A percentile compares a stretch with the other conserved stretches of the same genome.
These are phyloP conservation scores for Microtus montanus DNA, from an alignment of 2,113 vertebrate genomes.

Conservation along the genomic window DNA sequence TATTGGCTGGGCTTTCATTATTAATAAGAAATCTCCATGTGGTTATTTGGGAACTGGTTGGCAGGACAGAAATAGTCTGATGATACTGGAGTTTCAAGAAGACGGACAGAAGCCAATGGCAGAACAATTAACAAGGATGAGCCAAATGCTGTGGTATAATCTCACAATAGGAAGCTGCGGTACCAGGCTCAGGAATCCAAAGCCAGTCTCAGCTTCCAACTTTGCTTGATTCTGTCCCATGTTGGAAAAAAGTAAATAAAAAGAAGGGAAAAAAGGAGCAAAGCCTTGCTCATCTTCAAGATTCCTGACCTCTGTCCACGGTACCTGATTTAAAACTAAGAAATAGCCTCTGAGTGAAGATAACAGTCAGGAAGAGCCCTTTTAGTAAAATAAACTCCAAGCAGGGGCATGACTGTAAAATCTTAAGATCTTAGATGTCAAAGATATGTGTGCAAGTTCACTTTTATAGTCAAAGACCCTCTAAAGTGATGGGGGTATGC, in stretches of 20 bases:
- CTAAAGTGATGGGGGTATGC: background rate
- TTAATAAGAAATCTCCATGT: too few species aligned
- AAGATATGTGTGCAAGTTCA: background rate
- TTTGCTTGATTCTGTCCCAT: background rate
- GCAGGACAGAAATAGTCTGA: too few species aligned
- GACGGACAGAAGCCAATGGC: background rate
- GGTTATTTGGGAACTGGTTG: too few species aligned
- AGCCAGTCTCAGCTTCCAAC: background rate
- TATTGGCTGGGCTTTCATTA: too few species aligned
- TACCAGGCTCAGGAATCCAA: background rate
- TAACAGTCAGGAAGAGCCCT: background rate
- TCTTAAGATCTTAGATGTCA: background rate
- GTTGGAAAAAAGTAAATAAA: too few species aligned
- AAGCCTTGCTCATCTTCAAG: conserved; percentile 32
- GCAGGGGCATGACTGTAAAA: background rate
- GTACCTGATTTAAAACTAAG: background rate
- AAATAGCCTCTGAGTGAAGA: conserved; percentile 29
- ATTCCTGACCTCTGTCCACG: background rate
- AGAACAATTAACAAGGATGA: conserved; percentile 3
- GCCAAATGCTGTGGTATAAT: background rate
- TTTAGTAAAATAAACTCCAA: conserved; percentile 36
- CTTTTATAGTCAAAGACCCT: background rate
- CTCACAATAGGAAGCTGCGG: too few species aligned
- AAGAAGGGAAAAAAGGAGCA: background rate
- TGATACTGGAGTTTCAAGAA: background rate